These are phyloP conservation scores for Siniperca chuatsi DNA, from an alignment of 2,113 vertebrate genomes.

Conservation along the genomic window DNA sequence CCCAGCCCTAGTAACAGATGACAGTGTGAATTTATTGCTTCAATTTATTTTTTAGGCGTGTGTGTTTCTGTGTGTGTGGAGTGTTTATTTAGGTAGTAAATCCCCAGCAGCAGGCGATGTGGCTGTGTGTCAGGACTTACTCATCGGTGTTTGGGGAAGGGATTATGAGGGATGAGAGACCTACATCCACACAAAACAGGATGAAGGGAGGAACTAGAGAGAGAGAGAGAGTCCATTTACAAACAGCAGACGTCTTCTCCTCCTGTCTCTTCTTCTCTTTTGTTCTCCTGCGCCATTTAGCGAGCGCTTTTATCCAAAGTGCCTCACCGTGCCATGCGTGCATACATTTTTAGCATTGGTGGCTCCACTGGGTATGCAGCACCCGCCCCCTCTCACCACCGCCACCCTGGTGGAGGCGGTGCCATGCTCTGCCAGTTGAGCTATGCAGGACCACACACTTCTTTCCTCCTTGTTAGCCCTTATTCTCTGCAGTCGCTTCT, in stretches of 20 bases:
- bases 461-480: slow-evolving; percentile 52
- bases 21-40: slow-evolving; percentile 58
- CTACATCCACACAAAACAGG: slow-evolving; percentile 64
- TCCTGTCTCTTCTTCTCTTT: slow-evolving; percentile 48
- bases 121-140: slow-evolving; percentile 79
- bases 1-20: slow-evolving; percentile 33
- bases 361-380: slow-evolving; percentile 25
- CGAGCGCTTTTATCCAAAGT: slow-evolving; percentile 40
- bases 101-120: slow-evolving; percentile 66
- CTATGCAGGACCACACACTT: slow-evolving; percentile 67
- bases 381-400: neutral
- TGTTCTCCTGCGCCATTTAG: slow-evolving; percentile 51
- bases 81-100: slow-evolving; percentile 78
- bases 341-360: slow-evolving; percentile 42
- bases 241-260: slow-evolving; percentile 48
- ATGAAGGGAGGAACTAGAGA: slow-evolving; percentile 44
- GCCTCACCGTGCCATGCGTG: slow-evolving; percentile 47
- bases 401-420: slow-evolving; percentile 21
- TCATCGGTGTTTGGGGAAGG: slow-evolving; percentile 79
- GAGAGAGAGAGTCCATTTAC: slow-evolving; percentile 55
- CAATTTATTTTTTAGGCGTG: slow-evolving; percentile 56
- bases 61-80: slow-evolving; percentile 15
- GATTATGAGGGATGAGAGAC: slow-evolving; percentile 80
- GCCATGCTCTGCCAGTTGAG: slow-evolving; percentile 56
- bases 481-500: slow-evolving; percentile 29